Base-by-base conservation (phyloP, 2,113 vertebrate genomes). In the Axis porcinus region DNA sequence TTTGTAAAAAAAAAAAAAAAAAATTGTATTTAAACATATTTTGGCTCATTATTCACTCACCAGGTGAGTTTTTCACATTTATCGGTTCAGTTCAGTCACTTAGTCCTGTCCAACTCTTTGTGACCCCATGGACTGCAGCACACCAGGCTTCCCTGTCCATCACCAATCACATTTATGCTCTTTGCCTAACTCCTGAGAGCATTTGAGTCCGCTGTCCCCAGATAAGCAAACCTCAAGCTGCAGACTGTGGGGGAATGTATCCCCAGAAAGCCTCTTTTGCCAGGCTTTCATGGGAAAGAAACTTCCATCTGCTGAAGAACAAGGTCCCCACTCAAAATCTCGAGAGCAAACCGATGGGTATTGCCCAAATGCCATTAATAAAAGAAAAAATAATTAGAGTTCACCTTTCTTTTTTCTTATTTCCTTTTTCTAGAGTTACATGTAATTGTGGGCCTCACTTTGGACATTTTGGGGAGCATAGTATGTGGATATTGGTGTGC, bases 401-500 rank as follows among this genome's bases (percentile, higher is more conserved):
- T 96, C 60, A 54, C 8, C 12, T n/a, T 85, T 30, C 19, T 47
- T 88, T 43, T 54, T 52, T 54, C 64, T 91, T 57, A 2, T 54
- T 93, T 91, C 60, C 64, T 76, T 81, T 93, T 70, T 91, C 36
- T 85, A 98, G 97, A 89, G 43, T 12, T 95, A 2, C 76, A 94
- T 8, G 0, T 94, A 43, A 0, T 91, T 40, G 1, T 43, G 5
- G 54, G 19, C 83, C 5, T 98, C 30, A 1, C 5, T 17, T 3
- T 94, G 9, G 47, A 91, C 14, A 45, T 98, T 50, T n/a, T 92
- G 17, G 98, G 97, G 81, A 97, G 98, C 62, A 45, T 89, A 6
- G 0, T 85, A 28, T 87, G 74, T 91, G 98, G 98, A 70, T 96
- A 91, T 17, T 95, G 93, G 55, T 95, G 94, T 94, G 58, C 97